A percentile compares a stretch with the other conserved stretches of the same genome.
These are phyloP conservation scores for Poecilia gillii DNA, from an alignment of 2,797 vertebrate species.

Conservation along the genomic window DNA sequence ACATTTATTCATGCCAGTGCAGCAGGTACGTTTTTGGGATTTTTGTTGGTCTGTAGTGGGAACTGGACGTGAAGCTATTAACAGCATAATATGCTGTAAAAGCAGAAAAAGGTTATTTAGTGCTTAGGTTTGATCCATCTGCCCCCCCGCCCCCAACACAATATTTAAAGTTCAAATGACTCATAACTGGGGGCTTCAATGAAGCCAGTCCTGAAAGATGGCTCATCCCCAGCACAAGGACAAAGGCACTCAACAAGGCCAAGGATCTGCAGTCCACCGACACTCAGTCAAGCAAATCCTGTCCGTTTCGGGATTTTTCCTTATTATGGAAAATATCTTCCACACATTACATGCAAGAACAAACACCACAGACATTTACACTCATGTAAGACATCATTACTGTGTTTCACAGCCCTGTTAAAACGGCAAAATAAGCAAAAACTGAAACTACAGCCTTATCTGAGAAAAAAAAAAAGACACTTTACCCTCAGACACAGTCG, in stretches of 20 bases:
- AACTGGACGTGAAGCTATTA: conserved; percentile 59
- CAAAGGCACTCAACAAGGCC: conserved; percentile 33
- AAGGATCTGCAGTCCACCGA: conserved; percentile 39
- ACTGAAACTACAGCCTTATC: conserved; percentile 25
- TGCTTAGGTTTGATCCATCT: conserved; percentile 32
- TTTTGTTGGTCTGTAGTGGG: conserved; percentile 46
- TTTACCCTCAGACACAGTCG: conserved; percentile 48
- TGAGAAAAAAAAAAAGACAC: conserved; percentile 32
- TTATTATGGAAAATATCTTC: conserved; percentile 8
- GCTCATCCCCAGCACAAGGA: conserved; percentile 20
- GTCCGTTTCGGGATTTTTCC: neutral
- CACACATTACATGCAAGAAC: neutral
- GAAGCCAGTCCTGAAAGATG: conserved; percentile 34
- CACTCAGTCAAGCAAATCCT: conserved; percentile 17
- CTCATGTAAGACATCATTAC: conserved; percentile 6
- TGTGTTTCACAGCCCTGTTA: conserved; percentile 21
- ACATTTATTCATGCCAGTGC: conserved; percentile 35
- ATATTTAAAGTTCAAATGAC: conserved; percentile 47
- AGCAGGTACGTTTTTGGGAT: conserved; percentile 14
- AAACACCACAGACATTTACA: conserved; percentile 6
- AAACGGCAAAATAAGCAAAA: conserved; percentile 5
- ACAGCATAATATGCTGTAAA: conserved; percentile 57
- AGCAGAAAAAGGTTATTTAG: conserved; percentile 64
- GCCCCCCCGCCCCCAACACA: conserved; percentile 3
- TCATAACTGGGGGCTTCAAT: conserved; percentile 23